Evolutionary conservation across 2,797 vertebrate genomes (phyloP), one percentile per base, ranked within the genome.

Genomic region (Ctenosaura bakeri): DNA sequence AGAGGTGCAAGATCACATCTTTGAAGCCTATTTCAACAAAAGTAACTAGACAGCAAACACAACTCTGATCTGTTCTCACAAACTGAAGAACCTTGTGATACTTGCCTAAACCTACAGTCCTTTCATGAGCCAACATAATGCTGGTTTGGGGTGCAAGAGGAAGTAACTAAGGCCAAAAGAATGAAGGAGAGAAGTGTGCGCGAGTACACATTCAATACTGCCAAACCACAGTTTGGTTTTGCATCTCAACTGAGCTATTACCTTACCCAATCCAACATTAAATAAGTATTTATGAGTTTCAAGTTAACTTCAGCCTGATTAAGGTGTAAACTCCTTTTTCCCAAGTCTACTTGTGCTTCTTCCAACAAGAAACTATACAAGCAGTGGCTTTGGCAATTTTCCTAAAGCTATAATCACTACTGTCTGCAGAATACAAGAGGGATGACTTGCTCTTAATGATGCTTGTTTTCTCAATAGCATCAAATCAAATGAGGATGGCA

Each of bases 391-490:
- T 69, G 66, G 66, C 66, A 13, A 29, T 69, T 12, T 32, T 32
- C 54, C n/a, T 74, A 5, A 46, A 32, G 32, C 59, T 50, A 18
- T 13, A 52, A 62, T 71, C 56, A 64, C 66, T 8, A 13, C 42
- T 86, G 29, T 4, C 50, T 32, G 32, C 52, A 78, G 26, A 82
- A 32, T 22, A 83, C 46, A 24, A 54, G 14, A 71, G 18, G 18
- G 52, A 1, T 29, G 20, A n/a, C 32, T 38, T 22, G 42, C 56
- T 84, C 64, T 35, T 73, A n/a, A 78, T 89, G 91, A 93, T 42
- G 42, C 29, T 71, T 8, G 10, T 82, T 86, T 90, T 81, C 62
- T 26, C 22, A 91, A 66, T 0, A 89, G 2, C 66, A 46, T 62
- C 83, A 54, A 86, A 74, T 62, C 22, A 69, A 8, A 20, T 13